Percentiles rank a stretch among this genome's conserved stretches.
Evolutionary conservation across 1,140 invertebrate genomes (phyloP).

Genomic region (Macrobrachium rosenbergii): DNA sequence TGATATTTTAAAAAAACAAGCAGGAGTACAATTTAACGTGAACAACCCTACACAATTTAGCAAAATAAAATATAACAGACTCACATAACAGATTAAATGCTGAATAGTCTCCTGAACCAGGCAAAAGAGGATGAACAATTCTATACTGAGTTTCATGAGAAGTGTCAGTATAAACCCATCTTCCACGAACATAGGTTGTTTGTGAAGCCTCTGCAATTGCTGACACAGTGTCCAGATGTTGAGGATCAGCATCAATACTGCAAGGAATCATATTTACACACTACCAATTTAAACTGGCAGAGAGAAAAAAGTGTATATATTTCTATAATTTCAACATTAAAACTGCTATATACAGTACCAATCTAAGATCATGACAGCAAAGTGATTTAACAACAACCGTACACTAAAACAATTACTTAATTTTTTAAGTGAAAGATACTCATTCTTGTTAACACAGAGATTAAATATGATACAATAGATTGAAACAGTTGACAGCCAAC

Average conservation of each 20-base stretch:
- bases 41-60: background rate
- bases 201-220: constrained; percentile 83
- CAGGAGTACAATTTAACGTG: background rate
- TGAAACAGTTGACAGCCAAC: too few relatives aligned
- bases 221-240: constrained; percentile 74
- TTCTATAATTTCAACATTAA: background rate
- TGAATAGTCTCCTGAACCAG: constrained; percentile 83
- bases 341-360: too few relatives aligned
- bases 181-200: constrained; percentile 81
- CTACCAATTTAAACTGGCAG: background rate
- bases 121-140: constrained; percentile 82
- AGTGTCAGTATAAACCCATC: constrained; percentile 79
- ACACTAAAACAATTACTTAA: too few relatives aligned
- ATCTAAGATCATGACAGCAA: too few relatives aligned
- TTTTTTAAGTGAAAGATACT: too few relatives aligned
- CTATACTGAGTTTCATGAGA: constrained; percentile 80
- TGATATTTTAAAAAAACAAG: too few relatives aligned
- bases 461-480: too few relatives aligned
- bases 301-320: background rate
- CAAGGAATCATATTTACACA: background rate
- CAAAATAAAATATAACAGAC: background rate
- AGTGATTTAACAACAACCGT: too few relatives aligned
- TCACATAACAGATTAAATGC: constrained; percentile 82
- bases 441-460: too few relatives aligned
- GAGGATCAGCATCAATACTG: constrained; percentile 33